Percentiles rank a stretch among this genome's conserved stretches.
Conservation (phyloP, 2,888 invertebrate genomes). For the Sesia apiformis region DNA sequence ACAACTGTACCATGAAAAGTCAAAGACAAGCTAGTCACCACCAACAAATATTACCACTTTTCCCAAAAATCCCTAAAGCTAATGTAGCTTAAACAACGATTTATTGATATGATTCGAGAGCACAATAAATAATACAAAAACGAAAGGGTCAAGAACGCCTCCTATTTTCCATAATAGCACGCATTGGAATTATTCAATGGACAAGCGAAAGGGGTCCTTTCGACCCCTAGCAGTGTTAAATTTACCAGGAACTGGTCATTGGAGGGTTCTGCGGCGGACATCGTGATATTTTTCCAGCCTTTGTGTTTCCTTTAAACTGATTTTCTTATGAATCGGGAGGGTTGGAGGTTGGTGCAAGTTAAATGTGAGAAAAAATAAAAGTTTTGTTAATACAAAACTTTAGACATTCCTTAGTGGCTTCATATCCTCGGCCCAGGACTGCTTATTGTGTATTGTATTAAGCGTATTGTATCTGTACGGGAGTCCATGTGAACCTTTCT, state of each 20-base stretch:
- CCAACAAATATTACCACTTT: constrained; percentile 6
- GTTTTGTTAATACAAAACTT: too few species aligned
- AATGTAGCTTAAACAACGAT: constrained; percentile 60
- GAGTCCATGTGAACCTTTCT: too few species aligned
- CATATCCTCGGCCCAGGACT: too few species aligned
- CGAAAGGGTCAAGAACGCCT: constrained; percentile 53
- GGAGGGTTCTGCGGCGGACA: constrained; percentile 57
- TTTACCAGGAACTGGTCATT: constrained; percentile 50
- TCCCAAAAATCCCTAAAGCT: constrained; percentile 20
- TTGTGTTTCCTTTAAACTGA: constrained; percentile 61
- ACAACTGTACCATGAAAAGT: not conserved
- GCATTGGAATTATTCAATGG: constrained; percentile 40
- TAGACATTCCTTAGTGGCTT: too few species aligned
- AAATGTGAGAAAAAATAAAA: not conserved
- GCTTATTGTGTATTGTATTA: too few species aligned
- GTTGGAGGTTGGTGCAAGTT: constrained; percentile 17
- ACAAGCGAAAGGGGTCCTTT: constrained; percentile 35
- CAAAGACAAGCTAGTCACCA: not conserved
- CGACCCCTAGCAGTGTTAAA: constrained; percentile 44
- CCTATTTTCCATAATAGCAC: constrained; percentile 48
- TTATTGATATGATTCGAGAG: constrained; percentile 50
- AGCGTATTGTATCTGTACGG: too few species aligned
- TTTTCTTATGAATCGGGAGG: constrained; percentile 52
- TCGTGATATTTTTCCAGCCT: constrained; percentile 56
- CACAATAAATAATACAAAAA: constrained; percentile 54